Conservation (phyloP, 2,113 vertebrate species). For the Indri indri region DNA sequence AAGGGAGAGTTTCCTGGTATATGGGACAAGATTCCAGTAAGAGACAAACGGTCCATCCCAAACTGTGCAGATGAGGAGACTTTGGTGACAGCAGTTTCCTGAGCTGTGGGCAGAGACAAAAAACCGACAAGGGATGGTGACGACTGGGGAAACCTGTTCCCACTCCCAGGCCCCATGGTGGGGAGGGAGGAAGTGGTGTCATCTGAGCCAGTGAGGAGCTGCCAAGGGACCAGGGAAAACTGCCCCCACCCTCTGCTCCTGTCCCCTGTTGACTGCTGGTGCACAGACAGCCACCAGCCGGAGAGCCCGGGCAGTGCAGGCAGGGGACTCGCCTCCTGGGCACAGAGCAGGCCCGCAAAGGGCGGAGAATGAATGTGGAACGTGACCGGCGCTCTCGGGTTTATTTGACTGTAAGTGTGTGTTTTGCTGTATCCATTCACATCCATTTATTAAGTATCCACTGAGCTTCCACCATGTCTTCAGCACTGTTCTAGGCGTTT, state of each 20-base stretch:
- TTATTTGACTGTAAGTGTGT: no score
- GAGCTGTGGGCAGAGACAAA: background rate
- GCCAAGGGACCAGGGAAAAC: no score
- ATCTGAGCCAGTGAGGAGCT: background rate
- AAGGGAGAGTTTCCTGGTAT: background rate
- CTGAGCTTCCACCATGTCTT: background rate
- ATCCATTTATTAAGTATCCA: background rate
- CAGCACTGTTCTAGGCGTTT: accelerated
- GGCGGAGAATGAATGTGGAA: no score
- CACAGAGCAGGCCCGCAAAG: background rate
- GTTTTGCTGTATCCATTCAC: accelerated
- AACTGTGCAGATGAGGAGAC: no score
- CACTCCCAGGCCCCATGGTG: no score
- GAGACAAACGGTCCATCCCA: no score
- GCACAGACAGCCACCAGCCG: background rate
- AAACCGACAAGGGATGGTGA: background rate
- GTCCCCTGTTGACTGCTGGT: background rate
- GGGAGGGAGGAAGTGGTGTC: no score
- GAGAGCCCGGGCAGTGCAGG: background rate
- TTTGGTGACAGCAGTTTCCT: background rate
- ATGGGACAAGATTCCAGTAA: no score
- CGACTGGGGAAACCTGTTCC: accelerated
- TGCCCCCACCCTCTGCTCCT: background rate
- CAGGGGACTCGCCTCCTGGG: background rate
- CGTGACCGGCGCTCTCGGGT: background rate